These are phyloP conservation scores for Stylophora pistillata DNA, from an alignment of 64 coral and sea anemone species.

Conservation along the genomic window DNA sequence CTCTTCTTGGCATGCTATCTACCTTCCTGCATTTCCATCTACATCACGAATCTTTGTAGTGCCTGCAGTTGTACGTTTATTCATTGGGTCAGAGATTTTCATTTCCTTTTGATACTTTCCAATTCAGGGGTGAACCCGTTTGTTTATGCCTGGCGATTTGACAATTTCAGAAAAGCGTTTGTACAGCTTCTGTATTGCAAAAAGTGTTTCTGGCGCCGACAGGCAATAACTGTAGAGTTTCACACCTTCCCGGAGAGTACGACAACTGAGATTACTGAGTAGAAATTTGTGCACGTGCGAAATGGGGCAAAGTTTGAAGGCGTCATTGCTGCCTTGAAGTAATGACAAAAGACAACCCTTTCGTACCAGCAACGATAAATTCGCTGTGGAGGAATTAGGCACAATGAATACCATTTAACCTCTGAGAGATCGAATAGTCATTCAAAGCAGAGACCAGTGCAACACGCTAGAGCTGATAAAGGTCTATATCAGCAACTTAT, in stretches of 20 bases:
- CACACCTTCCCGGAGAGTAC: not conserved
- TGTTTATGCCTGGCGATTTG: slow-evolving; percentile 76
- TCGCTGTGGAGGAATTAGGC: too few relatives aligned
- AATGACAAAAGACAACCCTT: too few relatives aligned
- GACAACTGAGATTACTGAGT: not conserved
- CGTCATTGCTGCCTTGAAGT: too few relatives aligned
- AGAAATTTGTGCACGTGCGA: not conserved
- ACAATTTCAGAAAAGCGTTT: slow-evolving; percentile 75
- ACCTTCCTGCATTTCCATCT: slow-evolving; percentile 67
- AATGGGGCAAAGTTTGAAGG: not conserved
- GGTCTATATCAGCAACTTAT: too few relatives aligned
- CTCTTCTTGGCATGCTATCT: slow-evolving; percentile 81
- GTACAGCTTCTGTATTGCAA: not conserved
- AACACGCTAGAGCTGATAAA: too few relatives aligned
- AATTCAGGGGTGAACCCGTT: slow-evolving; percentile 83
- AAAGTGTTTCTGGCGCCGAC: not conserved
- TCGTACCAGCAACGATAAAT: too few relatives aligned
- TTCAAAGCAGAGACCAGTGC: too few relatives aligned
- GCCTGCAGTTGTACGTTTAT: slow-evolving; percentile 68
- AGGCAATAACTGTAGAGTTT: not conserved
- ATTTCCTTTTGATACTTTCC: slow-evolving; percentile 69
- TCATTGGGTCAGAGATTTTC: slow-evolving; percentile 68
- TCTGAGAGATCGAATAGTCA: too few relatives aligned
- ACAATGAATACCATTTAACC: too few relatives aligned
- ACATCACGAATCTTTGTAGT: slow-evolving; percentile 75